Conservation (phyloP, 2,888 invertebrate genomes). For the Aleiodes alternator region DNA sequence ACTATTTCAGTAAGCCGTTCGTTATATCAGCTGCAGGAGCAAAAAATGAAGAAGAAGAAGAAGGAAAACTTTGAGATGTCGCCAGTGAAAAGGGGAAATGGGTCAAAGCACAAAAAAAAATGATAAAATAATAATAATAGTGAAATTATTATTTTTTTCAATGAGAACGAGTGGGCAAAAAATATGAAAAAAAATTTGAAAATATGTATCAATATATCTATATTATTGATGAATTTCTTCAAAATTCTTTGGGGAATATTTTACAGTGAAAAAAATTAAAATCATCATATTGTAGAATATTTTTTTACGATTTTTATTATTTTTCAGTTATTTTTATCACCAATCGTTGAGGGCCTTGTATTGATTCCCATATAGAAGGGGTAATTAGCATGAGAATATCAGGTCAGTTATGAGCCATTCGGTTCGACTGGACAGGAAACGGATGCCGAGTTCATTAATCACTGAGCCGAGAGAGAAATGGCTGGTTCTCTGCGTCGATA, state of each 20-base stretch:
- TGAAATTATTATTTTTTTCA: too few species aligned
- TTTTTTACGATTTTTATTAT: background rate
- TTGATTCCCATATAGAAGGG: slow-evolving; percentile 50
- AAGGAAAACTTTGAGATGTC: slow-evolving; percentile 31
- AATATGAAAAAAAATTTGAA: too few species aligned
- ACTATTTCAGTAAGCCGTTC: slow-evolving; percentile 34
- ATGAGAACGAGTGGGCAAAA: too few species aligned
- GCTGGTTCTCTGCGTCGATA: slow-evolving; percentile 46
- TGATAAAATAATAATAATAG: background rate
- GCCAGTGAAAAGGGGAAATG: slow-evolving; percentile 24
- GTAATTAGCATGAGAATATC: slow-evolving; percentile 69
- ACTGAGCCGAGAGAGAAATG: slow-evolving; percentile 55
- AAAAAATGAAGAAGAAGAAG: slow-evolving; percentile 17
- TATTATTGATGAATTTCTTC: too few species aligned
- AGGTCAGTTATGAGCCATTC: slow-evolving; percentile 62
- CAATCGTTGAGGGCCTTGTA: slow-evolving; percentile 27
- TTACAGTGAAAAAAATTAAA: too few species aligned
- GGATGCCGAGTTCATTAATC: slow-evolving; percentile 64
- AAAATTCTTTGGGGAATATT: too few species aligned
- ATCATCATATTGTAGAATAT: background rate
- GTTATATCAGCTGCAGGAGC: slow-evolving; percentile 23
- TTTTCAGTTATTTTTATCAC: too few species aligned
- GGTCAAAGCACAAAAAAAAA: background rate
- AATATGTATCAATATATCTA: too few species aligned
- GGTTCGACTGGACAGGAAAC: slow-evolving; percentile 59